Evolutionary conservation across 2,113 vertebrate genomes (phyloP).

Genomic region (Amphilophus citrinellus): DNA sequence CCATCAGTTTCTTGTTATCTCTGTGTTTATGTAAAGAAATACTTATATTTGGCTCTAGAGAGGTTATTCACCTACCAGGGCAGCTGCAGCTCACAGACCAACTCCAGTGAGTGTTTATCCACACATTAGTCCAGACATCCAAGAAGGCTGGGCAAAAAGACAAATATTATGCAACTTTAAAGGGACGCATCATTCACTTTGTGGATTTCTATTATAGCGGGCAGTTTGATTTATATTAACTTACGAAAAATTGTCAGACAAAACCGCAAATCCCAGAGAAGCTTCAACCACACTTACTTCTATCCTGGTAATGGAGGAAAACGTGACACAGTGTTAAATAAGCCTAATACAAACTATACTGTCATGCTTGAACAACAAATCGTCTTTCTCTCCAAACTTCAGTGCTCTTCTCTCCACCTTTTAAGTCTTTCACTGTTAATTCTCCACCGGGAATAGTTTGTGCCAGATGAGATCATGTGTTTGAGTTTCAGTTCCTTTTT

Average conservation of each 20-base stretch:
- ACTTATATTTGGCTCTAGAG: slow-evolving; percentile 22
- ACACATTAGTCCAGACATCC: slow-evolving; percentile 23
- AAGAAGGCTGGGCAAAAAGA: slow-evolving; percentile 33
- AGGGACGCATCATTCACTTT: slow-evolving; percentile 7
- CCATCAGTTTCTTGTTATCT: slow-evolving; percentile 12
- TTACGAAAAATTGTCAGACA: background rate
- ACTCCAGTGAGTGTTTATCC: slow-evolving; percentile 40
- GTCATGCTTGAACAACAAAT: background rate
- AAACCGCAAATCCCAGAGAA: background rate
- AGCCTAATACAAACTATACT: background rate
- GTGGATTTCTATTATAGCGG: slow-evolving; percentile 3
- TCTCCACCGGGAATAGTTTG: background rate
- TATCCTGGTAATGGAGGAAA: background rate
- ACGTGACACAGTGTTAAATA: background rate
- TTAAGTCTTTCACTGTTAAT: slow-evolving; percentile 10
- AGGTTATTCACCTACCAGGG: slow-evolving; percentile 55
- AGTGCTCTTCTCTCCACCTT: background rate
- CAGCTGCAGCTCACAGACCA: slow-evolving; percentile 34
- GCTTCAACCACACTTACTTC: background rate
- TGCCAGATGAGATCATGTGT: slow-evolving; percentile 46
- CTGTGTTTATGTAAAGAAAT: background rate
- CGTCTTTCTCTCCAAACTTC: background rate
- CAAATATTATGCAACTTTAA: slow-evolving; percentile 43
- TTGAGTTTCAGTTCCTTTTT: background rate
- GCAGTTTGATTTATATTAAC: background rate